These are phyloP conservation scores for Clitarchus hookeri DNA, from an alignment of 2,888 invertebrate species.

Conservation along the genomic window DNA sequence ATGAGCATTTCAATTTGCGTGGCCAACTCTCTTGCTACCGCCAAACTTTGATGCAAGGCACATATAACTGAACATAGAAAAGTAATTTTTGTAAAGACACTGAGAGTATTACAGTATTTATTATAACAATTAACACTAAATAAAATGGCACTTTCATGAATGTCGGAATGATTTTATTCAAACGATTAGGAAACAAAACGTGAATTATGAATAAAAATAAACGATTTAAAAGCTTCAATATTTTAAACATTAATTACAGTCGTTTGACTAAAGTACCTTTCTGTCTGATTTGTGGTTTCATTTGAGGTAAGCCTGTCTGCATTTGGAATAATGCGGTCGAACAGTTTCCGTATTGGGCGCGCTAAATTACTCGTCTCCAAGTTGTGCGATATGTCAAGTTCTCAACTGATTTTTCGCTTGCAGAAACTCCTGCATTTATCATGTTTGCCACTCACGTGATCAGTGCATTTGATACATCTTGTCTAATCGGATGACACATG, in stretches of 20 bases:
- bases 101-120: background rate
- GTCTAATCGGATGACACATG: background rate
- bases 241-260: background rate
- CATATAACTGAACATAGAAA: background rate
- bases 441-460: slow-evolving; percentile 1
- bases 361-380: background rate
- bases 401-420: too few species aligned
- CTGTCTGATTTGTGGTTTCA: too few species aligned
- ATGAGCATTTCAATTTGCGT: background rate
- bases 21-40: background rate
- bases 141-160: background rate
- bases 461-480: background rate
- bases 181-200: background rate
- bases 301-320: too few species aligned
- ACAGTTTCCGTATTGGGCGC: background rate
- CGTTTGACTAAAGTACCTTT: background rate
- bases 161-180: background rate
- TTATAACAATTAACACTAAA: background rate
- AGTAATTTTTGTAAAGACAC: background rate
- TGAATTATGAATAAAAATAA: background rate
- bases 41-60: background rate
- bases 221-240: background rate
- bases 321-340: background rate
- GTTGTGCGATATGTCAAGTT: background rate
- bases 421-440: too few species aligned